Evolutionary conservation across 2,888 invertebrate genomes (phyloP).

Genomic region (Strigamia maritima): DNA sequence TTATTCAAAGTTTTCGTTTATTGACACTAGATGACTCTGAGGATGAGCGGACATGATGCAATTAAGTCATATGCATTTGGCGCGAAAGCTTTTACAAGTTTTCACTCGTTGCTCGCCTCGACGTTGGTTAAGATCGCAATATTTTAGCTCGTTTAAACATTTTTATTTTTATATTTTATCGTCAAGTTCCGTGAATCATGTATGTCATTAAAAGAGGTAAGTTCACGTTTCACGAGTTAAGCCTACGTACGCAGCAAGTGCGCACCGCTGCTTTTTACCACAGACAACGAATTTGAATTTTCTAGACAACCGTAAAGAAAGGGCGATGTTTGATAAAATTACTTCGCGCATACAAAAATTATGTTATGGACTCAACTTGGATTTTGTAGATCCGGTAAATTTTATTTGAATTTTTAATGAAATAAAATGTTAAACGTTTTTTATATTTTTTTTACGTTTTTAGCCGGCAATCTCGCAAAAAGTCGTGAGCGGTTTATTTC

Average conservation of each 20-base stretch:
- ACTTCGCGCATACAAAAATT: constrained; percentile 92
- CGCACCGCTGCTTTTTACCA: too few species aligned
- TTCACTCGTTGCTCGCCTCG: not conserved
- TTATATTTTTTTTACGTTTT: constrained; percentile 41
- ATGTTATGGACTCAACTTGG: constrained; percentile 92
- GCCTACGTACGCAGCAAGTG: too few species aligned
- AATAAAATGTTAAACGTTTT: not conserved
- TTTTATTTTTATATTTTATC: not conserved
- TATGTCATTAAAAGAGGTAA: constrained; percentile 57
- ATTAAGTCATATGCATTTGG: not conserved
- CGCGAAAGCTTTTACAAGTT: not conserved
- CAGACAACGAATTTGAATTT: too few species aligned
- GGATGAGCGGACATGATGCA: not conserved
- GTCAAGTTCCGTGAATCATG: constrained; percentile 45
- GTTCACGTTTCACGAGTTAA: constrained; percentile 37
- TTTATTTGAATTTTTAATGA: not conserved
- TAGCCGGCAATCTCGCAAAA: constrained; percentile 80
- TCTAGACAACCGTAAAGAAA: constrained; percentile 81
- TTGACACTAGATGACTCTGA: not conserved
- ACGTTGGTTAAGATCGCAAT: not conserved
- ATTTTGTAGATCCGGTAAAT: constrained; percentile 92
- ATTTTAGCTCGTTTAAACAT: not conserved
- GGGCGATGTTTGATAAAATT: constrained; percentile 95
- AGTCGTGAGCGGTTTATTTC: constrained; percentile 91
- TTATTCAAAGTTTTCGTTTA: not conserved